Evolutionary conservation across 35 echinoderm and acorn worm genomes (phyloP), one percentile per base, ranked within the genome.

Genomic region (Ptychodera flava): DNA sequence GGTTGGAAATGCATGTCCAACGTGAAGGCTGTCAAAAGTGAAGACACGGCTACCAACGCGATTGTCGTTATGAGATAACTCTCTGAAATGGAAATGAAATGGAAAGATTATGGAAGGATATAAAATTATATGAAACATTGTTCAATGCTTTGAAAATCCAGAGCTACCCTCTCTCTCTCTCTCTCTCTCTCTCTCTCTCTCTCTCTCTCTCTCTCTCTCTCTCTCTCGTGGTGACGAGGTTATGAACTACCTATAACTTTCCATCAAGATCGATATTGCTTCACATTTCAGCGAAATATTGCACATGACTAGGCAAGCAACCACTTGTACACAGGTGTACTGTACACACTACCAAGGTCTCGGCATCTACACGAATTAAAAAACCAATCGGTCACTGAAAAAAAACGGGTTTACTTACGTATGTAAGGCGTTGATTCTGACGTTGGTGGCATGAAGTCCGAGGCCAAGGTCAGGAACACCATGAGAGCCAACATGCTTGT

Each of bases 51-150:
- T 0, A 97, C 91, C 31, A 97, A 45, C 1, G 93, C 84, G 81
- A 97, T 97, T 22, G 87, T 89, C 31, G 86, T 79, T 16, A 87
- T 87, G 80, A 89, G 93, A 36, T 97, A 97, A 77, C 93, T 91
- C 80, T 82, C 95, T 97, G 89, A 1, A 81, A 83, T 29, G 82
- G 29, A 33, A 80, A 30, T 79, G 29, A 10, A 92, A 31, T 80
- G 33, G 79, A 87, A 29, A 64, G 86, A 22, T n/a, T n/a, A n/a
- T n/a, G 45, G 22, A 64, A 22, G 22, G 45, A 64, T 64, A 12
- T 64, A 22, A 64, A 22, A 12, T 64, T 12, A 12, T 64, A 12
- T 64, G 45, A 64, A 64, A 64, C 45, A 64, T 64, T 12, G 45
- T 22, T 12, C 45, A 64, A 22, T 12, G 45, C 45, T 64, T 64